Evolutionary conservation across 1,140 invertebrate genomes (phyloP).

Genomic region (Macrocentrus cingulum): DNA sequence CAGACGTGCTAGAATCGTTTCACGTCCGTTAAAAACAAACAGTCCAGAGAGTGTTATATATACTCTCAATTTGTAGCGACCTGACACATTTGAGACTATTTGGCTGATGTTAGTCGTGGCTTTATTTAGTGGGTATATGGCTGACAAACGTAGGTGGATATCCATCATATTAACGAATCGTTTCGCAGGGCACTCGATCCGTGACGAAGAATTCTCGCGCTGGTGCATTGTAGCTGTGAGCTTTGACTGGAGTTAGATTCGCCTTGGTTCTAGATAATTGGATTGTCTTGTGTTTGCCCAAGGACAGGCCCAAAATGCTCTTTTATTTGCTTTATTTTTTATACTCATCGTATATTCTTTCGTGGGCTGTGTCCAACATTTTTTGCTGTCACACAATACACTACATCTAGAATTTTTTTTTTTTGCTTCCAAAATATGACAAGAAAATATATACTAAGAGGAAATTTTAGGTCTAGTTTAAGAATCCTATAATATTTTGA

Average conservation of each 20-base stretch:
- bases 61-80: conserved; percentile 13
- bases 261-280: conserved; percentile 16
- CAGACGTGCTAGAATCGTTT: conserved; percentile 14
- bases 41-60: not conserved
- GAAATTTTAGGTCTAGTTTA: too few species aligned
- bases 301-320: conserved; percentile 8
- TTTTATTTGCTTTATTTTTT: conserved; percentile 8
- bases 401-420: too few species aligned
- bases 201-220: conserved; percentile 15
- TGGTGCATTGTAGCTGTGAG: conserved; percentile 5
- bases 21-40: conserved; percentile 19
- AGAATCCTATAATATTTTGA: too few species aligned
- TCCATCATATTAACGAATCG: conserved; percentile 23
- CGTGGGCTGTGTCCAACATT: not conserved
- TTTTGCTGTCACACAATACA: not conserved
- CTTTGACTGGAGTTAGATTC: conserved; percentile 10
- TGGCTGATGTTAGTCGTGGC: not conserved
- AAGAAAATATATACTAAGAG: too few species aligned
- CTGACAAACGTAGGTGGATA: conserved; percentile 19
- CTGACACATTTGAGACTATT: not conserved
- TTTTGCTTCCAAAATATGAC: too few species aligned
- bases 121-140: not conserved
- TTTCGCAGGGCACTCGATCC: conserved; percentile 15
- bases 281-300: conserved; percentile 24
- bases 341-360: not conserved